Percentiles rank a stretch among this genome's conserved stretches.
Conservation (phyloP, 2,113 vertebrate species). For the Suncus etruscus region DNA sequence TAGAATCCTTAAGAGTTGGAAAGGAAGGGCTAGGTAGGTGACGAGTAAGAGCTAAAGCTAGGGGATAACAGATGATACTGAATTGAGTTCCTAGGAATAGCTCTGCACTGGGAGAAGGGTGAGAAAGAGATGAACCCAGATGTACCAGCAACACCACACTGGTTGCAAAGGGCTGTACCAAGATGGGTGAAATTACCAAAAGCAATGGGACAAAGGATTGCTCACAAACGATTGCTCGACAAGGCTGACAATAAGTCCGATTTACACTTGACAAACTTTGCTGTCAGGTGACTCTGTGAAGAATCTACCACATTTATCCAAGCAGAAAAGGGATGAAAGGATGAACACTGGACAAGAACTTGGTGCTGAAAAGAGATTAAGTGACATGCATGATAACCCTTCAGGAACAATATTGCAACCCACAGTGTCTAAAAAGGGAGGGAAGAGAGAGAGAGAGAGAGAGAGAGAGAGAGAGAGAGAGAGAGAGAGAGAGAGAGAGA, state of each 20-base stretch:
- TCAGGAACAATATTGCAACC: too few species aligned
- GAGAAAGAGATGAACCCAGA: accelerated
- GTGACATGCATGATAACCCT: too few species aligned
- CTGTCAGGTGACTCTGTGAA: neutral
- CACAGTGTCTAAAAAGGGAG: too few species aligned
- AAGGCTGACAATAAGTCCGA: neutral
- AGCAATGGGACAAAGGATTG: too few species aligned
- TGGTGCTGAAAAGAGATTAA: too few species aligned
- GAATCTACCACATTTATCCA: neutral
- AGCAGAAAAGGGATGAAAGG: neutral
- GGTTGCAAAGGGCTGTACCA: accelerated
- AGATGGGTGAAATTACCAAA: accelerated
- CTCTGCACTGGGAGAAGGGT: neutral
- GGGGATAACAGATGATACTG: neutral
- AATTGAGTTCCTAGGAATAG: neutral
- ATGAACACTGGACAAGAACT: neutral
- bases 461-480: too few species aligned
- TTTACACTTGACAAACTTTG: neutral
- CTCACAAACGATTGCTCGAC: neutral
- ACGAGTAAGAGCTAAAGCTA: neutral
- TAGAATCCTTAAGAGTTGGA: neutral
- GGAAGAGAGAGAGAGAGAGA: too few species aligned
- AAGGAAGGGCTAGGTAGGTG: neutral
- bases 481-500: too few species aligned
- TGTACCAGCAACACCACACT: neutral